Conservation (phyloP, 2,113 vertebrate species). For the Mus pahari region DNA sequence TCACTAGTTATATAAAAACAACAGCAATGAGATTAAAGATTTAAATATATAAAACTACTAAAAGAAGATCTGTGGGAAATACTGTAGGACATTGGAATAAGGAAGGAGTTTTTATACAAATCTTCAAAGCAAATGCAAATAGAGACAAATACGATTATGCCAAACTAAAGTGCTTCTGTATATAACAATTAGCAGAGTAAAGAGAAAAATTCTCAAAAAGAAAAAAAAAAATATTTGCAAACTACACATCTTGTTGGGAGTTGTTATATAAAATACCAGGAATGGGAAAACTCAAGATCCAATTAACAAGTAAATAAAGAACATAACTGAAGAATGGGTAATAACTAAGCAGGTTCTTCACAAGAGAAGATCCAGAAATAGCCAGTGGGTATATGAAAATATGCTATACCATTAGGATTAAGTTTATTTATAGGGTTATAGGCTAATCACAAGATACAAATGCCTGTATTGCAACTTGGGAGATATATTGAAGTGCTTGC, state of each 20-base stretch:
- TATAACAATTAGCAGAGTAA: not conserved
- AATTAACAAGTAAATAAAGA: not conserved
- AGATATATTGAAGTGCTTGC: not conserved
- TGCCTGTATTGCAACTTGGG: not conserved
- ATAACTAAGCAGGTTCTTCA: not conserved
- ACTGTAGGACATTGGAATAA: not conserved
- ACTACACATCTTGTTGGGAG: not conserved
- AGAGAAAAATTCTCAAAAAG: not conserved
- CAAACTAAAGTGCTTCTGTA: not conserved
- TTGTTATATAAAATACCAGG: not conserved
- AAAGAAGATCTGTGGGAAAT: not conserved
- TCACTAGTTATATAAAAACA: not conserved
- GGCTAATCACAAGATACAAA: not conserved
- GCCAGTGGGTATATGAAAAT: not conserved
- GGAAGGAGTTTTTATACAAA: not conserved
- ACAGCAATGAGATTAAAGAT: not conserved
- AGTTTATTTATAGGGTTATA: not conserved
- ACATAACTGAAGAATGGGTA: not conserved
- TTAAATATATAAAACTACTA: not conserved
- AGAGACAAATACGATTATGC: not conserved
- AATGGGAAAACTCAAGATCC: not conserved
- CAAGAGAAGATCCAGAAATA: not conserved
- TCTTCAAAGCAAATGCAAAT: not conserved
- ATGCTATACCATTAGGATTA: not conserved
- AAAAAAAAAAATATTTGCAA: not conserved